A percentile compares a stretch with the other conserved stretches of the same genome.
Conservation (phyloP, 2,888 invertebrate genomes). For the Drosophila paramelanica region DNA sequence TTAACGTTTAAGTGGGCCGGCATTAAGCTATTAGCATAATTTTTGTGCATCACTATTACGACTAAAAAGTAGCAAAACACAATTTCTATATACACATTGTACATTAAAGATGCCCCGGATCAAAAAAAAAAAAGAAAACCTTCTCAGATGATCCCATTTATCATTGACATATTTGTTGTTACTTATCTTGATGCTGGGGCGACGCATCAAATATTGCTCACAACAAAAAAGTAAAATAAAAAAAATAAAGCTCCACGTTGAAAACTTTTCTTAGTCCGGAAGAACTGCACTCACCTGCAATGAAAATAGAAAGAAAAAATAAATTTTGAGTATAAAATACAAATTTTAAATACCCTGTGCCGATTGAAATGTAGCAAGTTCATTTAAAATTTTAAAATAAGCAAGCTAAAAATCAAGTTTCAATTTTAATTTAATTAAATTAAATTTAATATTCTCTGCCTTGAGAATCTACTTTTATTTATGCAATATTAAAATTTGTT, state of each 20-base stretch:
- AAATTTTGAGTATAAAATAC: neutral
- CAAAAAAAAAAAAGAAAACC: neutral
- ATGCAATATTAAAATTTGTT: neutral
- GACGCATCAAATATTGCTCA: constrained; percentile 26
- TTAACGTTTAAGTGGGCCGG: constrained; percentile 71
- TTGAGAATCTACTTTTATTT: too few relatives aligned
- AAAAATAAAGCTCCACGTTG: neutral
- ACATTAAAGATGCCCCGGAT: too few relatives aligned
- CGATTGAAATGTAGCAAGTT: too few relatives aligned
- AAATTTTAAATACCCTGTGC: neutral
- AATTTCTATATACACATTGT: constrained; percentile 19
- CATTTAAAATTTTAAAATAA: too few relatives aligned
- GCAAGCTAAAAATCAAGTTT: too few relatives aligned
- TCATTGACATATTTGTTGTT: constrained; percentile 65
- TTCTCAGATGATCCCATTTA: constrained; percentile 52
- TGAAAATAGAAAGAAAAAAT: constrained; percentile 13
- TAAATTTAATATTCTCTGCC: too few relatives aligned
- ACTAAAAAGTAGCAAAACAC: constrained; percentile 19
- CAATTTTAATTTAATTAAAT: too few relatives aligned
- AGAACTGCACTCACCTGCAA: constrained; percentile 68
- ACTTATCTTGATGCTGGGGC: neutral
- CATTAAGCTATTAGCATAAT: constrained; percentile 78
- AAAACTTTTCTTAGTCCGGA: constrained; percentile 9
- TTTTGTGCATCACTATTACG: constrained; percentile 72
- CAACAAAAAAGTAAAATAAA: constrained; percentile 4